Percentiles rank a stretch among this genome's conserved stretches.
Evolutionary conservation across 2,888 invertebrate species (phyloP).

Genomic region (Lochmaea crataegi): DNA sequence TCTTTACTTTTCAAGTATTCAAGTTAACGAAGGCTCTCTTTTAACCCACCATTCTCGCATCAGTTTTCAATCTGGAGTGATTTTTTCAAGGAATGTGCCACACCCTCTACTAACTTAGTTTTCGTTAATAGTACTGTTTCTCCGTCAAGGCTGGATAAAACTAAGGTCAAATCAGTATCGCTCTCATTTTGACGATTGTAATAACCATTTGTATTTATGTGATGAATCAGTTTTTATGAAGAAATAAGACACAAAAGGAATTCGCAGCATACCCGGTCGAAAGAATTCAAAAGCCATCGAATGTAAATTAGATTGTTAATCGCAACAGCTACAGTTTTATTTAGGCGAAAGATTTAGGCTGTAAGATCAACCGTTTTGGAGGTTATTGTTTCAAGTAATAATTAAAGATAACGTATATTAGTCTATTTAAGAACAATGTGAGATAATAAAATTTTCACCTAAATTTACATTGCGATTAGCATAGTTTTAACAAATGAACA

Average conservation of each 20-base stretch:
- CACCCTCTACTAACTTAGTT: conserved; percentile 1
- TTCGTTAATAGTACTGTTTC: conserved; percentile 7
- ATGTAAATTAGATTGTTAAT: no score
- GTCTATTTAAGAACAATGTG: no score
- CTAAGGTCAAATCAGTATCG: conserved; percentile 1
- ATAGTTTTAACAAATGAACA: no score
- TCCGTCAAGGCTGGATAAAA: conserved; percentile 2
- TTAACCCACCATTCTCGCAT: neutral
- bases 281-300: neutral
- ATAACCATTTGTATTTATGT: neutral
- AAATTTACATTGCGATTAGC: no score
- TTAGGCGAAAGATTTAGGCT: no score
- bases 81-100: conserved; percentile 10
- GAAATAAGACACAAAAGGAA: neutral
- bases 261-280: neutral
- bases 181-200: neutral
- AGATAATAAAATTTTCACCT: no score
- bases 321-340: no score
- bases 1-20: no score
- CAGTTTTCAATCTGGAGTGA: neutral
- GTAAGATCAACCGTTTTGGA: no score
- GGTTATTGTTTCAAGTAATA: no score
- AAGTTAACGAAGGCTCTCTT: no score
- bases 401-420: no score
- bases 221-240: neutral